Evolutionary conservation across 2,797 vertebrate genomes (phyloP), one percentile per base, ranked within the genome.

Genomic region (Sebastes hopkinsi): DNA sequence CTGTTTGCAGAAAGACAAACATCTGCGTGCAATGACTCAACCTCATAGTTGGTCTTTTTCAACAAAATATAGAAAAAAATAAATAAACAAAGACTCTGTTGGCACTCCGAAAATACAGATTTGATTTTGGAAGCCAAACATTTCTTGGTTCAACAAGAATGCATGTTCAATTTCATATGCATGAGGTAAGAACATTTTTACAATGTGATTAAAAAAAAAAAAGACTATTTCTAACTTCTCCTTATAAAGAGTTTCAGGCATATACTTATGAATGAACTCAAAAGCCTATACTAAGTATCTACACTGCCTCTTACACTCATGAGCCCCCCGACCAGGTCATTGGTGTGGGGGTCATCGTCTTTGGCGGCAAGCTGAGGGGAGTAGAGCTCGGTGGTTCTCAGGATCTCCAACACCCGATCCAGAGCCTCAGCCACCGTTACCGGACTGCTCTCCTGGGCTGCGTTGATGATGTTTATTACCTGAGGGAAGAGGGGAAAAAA

Each of bases 381-480:
- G 83, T 99, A 99, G 34, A 99, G 87, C 87, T 99, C 98, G 2
- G 97, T 97, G 84, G 97, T 97, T 86, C 98, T 95, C 81, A 99
- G 95, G 76, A 99, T 99, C 92, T 99, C 98, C 91, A 99, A 88
- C 87, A 99, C 98, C 0, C 96, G 96, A 62, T 99, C 97, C 89
- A 99, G 95, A 61, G 98, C 98, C 92, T 99, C 97, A 0, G 97
- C 97, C 25, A 99, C 98, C 0, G 96, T 96, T 69, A 97, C 87
- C 0, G 98, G 97, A 55, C 98, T 99, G 94, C 95, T 98, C 92
- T 99, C 98, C 96, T 99, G 98, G 34, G 97, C 98, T 8, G 97
- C 96, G 10, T 97, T 99, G 94, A 99, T 99, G 87, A 99, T 99
- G 91, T 97, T 99, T 91, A 99, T 99, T 23, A 99, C 97, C 98